A percentile compares a stretch with the other conserved stretches of the same genome.
Conservation (phyloP, 2,888 invertebrate species). For the Eupeodes latifasciatus region DNA sequence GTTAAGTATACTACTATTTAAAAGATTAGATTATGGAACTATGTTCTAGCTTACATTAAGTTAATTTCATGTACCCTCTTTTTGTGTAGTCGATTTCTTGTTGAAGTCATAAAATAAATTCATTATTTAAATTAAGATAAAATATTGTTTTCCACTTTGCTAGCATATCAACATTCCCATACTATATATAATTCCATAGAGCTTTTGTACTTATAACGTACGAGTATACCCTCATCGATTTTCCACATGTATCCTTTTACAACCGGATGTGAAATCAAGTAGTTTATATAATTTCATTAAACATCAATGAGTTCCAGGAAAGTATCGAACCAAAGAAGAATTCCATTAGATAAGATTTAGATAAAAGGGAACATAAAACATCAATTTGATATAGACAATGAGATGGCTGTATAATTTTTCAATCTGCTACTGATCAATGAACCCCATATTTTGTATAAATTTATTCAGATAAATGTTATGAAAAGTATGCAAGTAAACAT, state of each 20-base stretch:
- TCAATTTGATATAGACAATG: background rate
- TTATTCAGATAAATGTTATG: no score
- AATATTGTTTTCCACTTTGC: background rate
- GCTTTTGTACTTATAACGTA: background rate
- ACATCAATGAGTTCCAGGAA: conserved; percentile 2
- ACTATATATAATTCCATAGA: background rate
- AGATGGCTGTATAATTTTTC: background rate
- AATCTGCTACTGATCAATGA: background rate
- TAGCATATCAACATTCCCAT: background rate
- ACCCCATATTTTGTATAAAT: no score
- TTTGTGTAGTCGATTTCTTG: no score
- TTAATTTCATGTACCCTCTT: no score
- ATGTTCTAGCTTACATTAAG: no score
- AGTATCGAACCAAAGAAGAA: background rate
- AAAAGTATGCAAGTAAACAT: no score
- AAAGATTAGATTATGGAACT: no score
- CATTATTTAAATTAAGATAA: background rate
- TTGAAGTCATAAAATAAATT: no score
- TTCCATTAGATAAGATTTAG: no score
- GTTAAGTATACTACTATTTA: no score
- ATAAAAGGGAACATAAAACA: background rate
- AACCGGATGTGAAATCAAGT: conserved; percentile 1
- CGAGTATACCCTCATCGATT: background rate
- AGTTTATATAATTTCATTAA: conserved; percentile 1
- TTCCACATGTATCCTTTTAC: background rate